Evolutionary conservation across 1,140 invertebrate genomes (phyloP).

Genomic region (Orussus abietinus): DNA sequence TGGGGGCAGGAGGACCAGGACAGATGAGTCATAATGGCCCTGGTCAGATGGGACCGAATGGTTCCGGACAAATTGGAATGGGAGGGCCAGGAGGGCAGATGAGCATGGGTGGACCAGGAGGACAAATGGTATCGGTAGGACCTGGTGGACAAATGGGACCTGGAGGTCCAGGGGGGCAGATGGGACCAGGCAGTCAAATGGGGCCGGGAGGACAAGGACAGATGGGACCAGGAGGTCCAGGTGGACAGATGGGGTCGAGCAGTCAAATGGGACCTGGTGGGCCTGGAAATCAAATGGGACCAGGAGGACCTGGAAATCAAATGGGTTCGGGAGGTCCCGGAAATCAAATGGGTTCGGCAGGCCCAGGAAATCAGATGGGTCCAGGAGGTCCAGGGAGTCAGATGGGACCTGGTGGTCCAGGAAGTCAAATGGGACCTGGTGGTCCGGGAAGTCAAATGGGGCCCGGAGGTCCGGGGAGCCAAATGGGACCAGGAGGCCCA

Average conservation of each 20-base stretch:
- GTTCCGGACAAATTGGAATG: slow-evolving; percentile 25
- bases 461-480: slow-evolving; percentile 17
- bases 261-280: slow-evolving; percentile 1
- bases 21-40: slow-evolving; percentile 21
- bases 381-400: slow-evolving; percentile 28
- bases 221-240: slow-evolving; percentile 11
- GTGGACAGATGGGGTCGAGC: background rate
- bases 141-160: slow-evolving; percentile 18
- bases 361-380: slow-evolving; percentile 15
- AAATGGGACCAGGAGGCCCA: slow-evolving; percentile 22
- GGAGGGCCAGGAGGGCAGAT: slow-evolving; percentile 25
- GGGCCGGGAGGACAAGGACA: slow-evolving; percentile 8
- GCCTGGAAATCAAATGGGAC: slow-evolving; percentile 1
- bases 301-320: slow-evolving; percentile 11
- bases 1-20: slow-evolving; percentile 27
- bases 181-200: slow-evolving; percentile 16
- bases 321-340: slow-evolving; percentile 8
- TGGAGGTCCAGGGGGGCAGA: slow-evolving; percentile 15
- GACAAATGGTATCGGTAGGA: slow-evolving; percentile 9
- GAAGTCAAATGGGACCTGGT: slow-evolving; percentile 25
- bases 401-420: slow-evolving; percentile 22
- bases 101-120: slow-evolving; percentile 22
- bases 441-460: slow-evolving; percentile 24
- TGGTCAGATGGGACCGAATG: slow-evolving; percentile 9
- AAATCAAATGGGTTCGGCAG: slow-evolving; percentile 17